These are phyloP conservation scores for Ciconia boyciana DNA, from an alignment of 2,113 vertebrate species.

Conservation along the genomic window DNA sequence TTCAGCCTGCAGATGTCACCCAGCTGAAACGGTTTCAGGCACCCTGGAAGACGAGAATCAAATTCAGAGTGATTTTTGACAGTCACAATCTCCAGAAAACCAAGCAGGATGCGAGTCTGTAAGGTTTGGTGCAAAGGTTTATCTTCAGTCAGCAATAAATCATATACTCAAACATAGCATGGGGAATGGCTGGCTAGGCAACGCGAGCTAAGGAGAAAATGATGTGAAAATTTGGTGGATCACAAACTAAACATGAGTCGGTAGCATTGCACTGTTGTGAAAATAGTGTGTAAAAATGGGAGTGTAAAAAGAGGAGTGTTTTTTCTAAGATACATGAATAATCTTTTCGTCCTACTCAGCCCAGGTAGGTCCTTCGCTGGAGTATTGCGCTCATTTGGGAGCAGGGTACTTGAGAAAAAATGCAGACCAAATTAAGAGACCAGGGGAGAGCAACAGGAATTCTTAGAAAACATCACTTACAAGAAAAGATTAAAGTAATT, in stretches of 20 bases:
- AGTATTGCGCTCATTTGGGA: neutral
- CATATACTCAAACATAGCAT: neutral
- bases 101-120: neutral
- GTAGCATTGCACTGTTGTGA: neutral
- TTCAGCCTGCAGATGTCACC: conserved; percentile 25
- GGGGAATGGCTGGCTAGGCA: neutral
- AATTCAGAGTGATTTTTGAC: neutral
- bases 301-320: neutral
- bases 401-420: neutral
- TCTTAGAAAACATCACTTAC: neutral
- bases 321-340: neutral
- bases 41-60: neutral
- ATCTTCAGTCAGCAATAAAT: neutral
- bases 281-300: neutral
- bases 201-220: neutral
- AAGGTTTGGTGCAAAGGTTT: neutral
- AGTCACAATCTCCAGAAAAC: neutral
- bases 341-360: neutral
- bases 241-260: neutral
- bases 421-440: neutral
- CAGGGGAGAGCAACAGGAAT: neutral
- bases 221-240: neutral
- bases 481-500: neutral
- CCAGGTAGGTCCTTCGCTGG: neutral
- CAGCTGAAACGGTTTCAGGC: neutral